These are phyloP conservation scores for Parnassius apollo DNA, from an alignment of 2,888 invertebrate genomes.

Conservation along the genomic window DNA sequence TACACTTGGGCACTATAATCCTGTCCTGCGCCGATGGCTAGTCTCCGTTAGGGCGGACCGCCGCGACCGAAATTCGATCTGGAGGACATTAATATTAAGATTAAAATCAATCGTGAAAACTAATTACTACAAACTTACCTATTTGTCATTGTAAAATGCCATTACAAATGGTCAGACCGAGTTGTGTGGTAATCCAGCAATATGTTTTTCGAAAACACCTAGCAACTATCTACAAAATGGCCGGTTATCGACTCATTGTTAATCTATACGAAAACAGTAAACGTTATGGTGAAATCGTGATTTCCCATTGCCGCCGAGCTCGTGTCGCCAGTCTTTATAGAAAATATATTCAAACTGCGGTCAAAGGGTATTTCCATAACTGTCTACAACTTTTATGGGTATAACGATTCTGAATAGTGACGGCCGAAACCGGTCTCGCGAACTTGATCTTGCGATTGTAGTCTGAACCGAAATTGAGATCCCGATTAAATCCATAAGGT, in stretches of 20 bases:
- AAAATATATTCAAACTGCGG: constrained; percentile 45
- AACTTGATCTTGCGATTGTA: constrained; percentile 23
- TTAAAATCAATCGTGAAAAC: constrained; percentile 1
- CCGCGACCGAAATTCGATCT: background rate
- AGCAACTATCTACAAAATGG: constrained; percentile 24
- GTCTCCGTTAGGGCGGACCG: too few relatives aligned
- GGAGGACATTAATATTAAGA: too few relatives aligned
- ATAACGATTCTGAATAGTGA: constrained; percentile 29
- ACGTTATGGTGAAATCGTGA: constrained; percentile 39
- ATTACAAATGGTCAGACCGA: constrained; percentile 2
- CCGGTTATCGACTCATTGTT: constrained; percentile 28
- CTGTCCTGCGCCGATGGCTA: too few relatives aligned
- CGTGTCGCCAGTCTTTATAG: constrained; percentile 34
- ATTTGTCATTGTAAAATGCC: constrained; percentile 13
- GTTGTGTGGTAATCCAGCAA: constrained; percentile 18
- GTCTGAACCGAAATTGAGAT: constrained; percentile 6
- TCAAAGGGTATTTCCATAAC: constrained; percentile 54
- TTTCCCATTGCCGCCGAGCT: constrained; percentile 34
- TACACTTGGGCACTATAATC: too few relatives aligned
- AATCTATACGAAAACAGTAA: constrained; percentile 30
- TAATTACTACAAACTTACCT: constrained; percentile 1
- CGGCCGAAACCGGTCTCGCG: constrained; percentile 25
- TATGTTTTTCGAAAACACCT: constrained; percentile 18
- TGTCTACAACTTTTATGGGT: constrained; percentile 55
- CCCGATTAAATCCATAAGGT: constrained; percentile 9